Evolutionary conservation across 2,797 vertebrate species (phyloP).

Genomic region (Megalops cyprinoides): DNA sequence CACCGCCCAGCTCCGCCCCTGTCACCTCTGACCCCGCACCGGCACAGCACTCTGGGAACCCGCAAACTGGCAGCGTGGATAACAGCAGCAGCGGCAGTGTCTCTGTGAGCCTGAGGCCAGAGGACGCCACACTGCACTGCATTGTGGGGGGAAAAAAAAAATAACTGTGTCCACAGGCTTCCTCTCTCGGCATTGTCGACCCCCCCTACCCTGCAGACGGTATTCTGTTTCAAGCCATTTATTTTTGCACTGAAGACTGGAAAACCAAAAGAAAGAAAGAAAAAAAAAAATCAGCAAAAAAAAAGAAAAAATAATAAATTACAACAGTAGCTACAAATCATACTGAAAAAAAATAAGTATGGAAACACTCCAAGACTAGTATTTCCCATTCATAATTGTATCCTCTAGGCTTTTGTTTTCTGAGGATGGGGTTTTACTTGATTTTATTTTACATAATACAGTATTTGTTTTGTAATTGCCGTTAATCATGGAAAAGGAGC

Average conservation of each 20-base stretch:
- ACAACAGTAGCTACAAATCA: conserved; percentile 40
- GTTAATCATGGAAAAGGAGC: conserved; percentile 1
- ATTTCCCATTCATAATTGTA: conserved; percentile 6
- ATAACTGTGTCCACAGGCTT: conserved; percentile 29
- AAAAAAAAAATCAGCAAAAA: conserved; percentile 17
- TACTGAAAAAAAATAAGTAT: conserved; percentile 21
- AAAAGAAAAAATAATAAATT: conserved; percentile 27
- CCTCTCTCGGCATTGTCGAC: conserved; percentile 40
- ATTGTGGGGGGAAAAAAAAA: conserved; percentile 60
- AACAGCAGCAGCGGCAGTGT: conserved; percentile 19
- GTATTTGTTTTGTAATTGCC: conserved; percentile 10
- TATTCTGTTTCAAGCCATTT: conserved; percentile 42
- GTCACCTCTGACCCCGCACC: conserved; percentile 42
- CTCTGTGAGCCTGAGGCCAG: conserved; percentile 37
- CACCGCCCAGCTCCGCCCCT: conserved; percentile 38
- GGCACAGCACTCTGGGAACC: conserved; percentile 42
- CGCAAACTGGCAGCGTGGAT: conserved; percentile 40
- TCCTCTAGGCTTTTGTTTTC: neutral
- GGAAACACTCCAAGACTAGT: conserved; percentile 36
- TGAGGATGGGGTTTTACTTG: neutral
- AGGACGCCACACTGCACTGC: conserved; percentile 42
- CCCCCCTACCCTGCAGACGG: conserved; percentile 56
- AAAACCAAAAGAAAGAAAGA: conserved; percentile 40
- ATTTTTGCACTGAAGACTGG: conserved; percentile 55
- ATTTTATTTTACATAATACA: conserved; percentile 5